Conservation (phyloP, 23 tunicate genomes). For the Halocynthia roretzi region DNA sequence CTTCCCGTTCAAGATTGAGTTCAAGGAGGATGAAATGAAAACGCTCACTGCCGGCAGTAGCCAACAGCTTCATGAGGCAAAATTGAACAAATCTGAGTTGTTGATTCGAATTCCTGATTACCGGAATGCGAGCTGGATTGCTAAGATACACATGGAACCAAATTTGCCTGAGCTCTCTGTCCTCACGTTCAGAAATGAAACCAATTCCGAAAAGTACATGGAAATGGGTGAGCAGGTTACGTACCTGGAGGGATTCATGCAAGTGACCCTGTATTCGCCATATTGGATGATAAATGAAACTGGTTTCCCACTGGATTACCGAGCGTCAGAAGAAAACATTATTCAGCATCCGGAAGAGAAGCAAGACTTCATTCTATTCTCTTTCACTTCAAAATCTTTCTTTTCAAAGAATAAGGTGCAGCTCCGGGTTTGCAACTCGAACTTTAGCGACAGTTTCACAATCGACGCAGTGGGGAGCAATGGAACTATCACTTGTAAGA, state of each 20-base stretch:
- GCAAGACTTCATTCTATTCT: constrained; percentile 54
- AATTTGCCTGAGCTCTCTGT: constrained; percentile 37
- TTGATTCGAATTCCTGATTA: constrained; percentile 38
- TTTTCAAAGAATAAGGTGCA: constrained; percentile 69
- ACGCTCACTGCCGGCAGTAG: constrained; percentile 42
- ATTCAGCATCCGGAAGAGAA: constrained; percentile 46
- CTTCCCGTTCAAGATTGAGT: constrained; percentile 47
- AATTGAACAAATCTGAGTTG: constrained; percentile 30
- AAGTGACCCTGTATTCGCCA: constrained; percentile 57
- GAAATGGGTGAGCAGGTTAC: constrained; percentile 61
- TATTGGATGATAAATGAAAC: constrained; percentile 86
- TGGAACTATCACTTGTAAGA: constrained; percentile 63
- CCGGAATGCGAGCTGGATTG: constrained; percentile 24
- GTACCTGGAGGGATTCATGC: constrained; percentile 40
- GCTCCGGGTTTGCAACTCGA: constrained; percentile 57
- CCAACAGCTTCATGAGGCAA: constrained; percentile 40
- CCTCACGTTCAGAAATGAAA: constrained; percentile 34
- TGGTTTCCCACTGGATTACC: constrained; percentile 57
- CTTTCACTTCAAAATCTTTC: constrained; percentile 63
- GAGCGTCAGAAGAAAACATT: constrained; percentile 41
- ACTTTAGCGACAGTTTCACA: constrained; percentile 67
- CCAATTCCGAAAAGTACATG: constrained; percentile 5
- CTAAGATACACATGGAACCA: neutral
- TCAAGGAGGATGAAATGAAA: neutral
- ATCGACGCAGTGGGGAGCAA: constrained; percentile 81